These are phyloP conservation scores for Capra hircus DNA, from an alignment of 2,113 vertebrate genomes.

Conservation along the genomic window DNA sequence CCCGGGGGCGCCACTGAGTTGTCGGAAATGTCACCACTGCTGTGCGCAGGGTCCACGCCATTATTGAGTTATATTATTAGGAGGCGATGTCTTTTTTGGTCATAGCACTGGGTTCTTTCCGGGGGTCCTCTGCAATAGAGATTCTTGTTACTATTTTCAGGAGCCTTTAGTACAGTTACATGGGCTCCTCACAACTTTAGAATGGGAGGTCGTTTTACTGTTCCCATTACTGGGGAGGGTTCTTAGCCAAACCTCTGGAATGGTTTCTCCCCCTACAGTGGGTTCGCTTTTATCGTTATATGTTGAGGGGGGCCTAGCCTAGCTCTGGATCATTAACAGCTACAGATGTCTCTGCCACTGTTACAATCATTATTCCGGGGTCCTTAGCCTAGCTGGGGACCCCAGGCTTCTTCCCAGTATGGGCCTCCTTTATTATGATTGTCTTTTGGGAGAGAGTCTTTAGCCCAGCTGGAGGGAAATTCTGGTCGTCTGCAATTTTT, in stretches of 20 bases:
- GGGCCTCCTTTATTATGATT: neutral
- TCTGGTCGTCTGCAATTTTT: neutral
- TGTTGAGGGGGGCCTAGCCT: neutral
- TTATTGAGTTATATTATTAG: neutral
- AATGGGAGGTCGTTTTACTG: neutral
- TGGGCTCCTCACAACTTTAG: neutral
- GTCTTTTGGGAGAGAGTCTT: neutral
- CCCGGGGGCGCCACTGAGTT: slow-evolving; percentile 61
- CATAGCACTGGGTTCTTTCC: neutral
- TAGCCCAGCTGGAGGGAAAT: neutral
- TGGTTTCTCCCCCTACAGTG: neutral
- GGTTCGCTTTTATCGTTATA: neutral
- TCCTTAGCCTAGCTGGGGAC: neutral
- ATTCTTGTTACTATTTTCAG: neutral
- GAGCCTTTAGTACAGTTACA: neutral
- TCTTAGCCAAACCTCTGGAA: neutral
- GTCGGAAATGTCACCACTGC: slow-evolving; percentile 19
- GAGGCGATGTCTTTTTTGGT: neutral
- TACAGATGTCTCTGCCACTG: neutral
- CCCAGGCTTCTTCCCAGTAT: neutral
- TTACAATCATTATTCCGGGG: neutral
- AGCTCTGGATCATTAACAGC: neutral
- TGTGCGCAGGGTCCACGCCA: neutral
- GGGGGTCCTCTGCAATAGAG: neutral
- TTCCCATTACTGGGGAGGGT: neutral